Evolutionary conservation across 2,888 invertebrate genomes (phyloP).

Genomic region (Aphidius colemani): DNA sequence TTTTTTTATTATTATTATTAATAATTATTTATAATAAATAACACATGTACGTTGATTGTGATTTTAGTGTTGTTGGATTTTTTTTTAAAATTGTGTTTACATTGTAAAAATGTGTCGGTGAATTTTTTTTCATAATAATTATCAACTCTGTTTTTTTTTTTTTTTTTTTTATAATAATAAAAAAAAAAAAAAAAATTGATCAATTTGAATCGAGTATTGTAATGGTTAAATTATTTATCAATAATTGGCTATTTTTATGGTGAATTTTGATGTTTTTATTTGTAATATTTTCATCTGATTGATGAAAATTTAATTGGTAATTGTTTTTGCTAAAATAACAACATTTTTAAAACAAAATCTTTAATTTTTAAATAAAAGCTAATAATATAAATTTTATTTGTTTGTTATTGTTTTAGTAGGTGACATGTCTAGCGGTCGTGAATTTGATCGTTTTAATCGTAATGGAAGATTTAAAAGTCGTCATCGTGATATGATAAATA

Average conservation of each 20-base stretch:
- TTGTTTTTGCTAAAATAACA: background rate
- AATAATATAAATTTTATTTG: background rate
- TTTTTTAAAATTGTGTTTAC: background rate
- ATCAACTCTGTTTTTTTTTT: background rate
- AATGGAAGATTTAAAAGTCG: slow-evolving; percentile 58
- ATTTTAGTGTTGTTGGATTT: too few species aligned
- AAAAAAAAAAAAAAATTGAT: too few species aligned
- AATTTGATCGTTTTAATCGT: slow-evolving; percentile 55
- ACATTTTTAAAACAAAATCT: too few species aligned
- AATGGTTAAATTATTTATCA: too few species aligned
- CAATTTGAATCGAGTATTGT: too few species aligned
- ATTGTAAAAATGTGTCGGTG: background rate
- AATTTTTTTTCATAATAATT: background rate
- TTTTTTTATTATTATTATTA: background rate
- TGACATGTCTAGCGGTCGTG: slow-evolving; percentile 61
- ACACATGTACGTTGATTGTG: too few species aligned
- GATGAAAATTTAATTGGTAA: background rate
- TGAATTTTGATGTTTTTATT: too few species aligned
- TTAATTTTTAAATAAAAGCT: too few species aligned
- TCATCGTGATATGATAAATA: slow-evolving; percentile 52
- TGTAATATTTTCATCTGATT: too few species aligned
- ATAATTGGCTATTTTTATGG: too few species aligned
- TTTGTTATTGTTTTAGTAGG: slow-evolving; percentile 46
- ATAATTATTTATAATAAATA: background rate
- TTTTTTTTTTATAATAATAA: background rate